Conservation (phyloP, 2,797 vertebrate species). For the Chelidonichthys spinosus region DNA sequence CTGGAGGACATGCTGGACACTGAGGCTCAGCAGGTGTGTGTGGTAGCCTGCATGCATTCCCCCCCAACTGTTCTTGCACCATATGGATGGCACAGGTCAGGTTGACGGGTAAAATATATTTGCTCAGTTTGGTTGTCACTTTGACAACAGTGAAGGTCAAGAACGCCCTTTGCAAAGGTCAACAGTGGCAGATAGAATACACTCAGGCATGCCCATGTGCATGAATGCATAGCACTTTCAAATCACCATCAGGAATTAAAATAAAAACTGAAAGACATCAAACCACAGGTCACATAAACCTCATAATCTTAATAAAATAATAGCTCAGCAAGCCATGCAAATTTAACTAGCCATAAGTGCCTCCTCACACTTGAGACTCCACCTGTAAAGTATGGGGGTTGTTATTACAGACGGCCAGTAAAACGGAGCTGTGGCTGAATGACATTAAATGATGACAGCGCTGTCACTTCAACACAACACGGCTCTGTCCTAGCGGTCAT, state of each 20-base stretch:
- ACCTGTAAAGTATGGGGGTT: conserved; percentile 20
- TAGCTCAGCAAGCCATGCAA: background rate
- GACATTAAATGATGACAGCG: conserved; percentile 1
- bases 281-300: conserved; percentile 1
- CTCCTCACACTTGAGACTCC: conserved; percentile 5
- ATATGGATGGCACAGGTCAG: background rate
- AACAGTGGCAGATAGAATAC: conserved; percentile 2
- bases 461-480: conserved; percentile 6
- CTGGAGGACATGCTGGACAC: conserved; percentile 64
- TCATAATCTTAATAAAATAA: conserved; percentile 8
- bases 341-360: conserved; percentile 15
- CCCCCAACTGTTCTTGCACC: background rate
- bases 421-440: conserved; percentile 33
- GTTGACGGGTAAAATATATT: background rate
- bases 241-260: background rate
- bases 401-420: conserved; percentile 24
- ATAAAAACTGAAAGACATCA: conserved; percentile 5
- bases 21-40: conserved; percentile 89
- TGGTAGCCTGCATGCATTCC: background rate
- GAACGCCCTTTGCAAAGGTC: background rate
- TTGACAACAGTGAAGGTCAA: conserved; percentile 14
- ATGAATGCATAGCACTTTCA: background rate
- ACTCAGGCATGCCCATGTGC: background rate
- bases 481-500: background rate
- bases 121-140: background rate